Conservation (phyloP, 2,888 invertebrate species). For the Himalopsyche japonica region DNA sequence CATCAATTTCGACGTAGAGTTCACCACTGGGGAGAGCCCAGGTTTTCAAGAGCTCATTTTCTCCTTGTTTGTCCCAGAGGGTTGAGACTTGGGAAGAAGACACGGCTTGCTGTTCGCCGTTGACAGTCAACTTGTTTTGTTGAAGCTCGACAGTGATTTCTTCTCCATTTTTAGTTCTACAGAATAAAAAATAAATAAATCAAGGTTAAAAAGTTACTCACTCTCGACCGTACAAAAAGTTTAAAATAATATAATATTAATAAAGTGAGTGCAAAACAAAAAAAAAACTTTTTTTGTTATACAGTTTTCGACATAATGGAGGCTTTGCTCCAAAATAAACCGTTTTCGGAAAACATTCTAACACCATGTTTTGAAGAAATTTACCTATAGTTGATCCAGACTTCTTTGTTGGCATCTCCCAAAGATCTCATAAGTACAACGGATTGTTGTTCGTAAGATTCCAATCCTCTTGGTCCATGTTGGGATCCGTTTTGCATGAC, state of each 20-base stretch:
- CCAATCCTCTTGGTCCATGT: background rate
- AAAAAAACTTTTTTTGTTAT: too few species aligned
- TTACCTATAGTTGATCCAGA: slow-evolving; percentile 56
- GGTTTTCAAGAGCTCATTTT: slow-evolving; percentile 52
- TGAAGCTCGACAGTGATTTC: slow-evolving; percentile 51
- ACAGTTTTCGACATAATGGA: too few species aligned
- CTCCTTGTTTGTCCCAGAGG: slow-evolving; percentile 43
- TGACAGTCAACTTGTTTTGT: slow-evolving; percentile 51
- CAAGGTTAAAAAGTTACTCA: too few species aligned
- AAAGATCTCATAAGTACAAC: slow-evolving; percentile 42
- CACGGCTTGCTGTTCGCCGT: slow-evolving; percentile 49
- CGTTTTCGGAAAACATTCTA: too few species aligned
- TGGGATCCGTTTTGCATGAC: slow-evolving; percentile 49
- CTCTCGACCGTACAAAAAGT: too few species aligned
- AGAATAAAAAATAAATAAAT: too few species aligned
- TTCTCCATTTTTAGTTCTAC: slow-evolving; percentile 51
- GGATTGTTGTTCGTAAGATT: slow-evolving; percentile 47
- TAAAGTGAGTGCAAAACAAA: too few species aligned
- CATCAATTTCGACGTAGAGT: slow-evolving; percentile 58
- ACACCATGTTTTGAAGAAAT: too few species aligned
- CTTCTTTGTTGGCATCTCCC: slow-evolving; percentile 45
- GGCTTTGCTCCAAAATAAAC: too few species aligned
- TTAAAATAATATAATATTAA: too few species aligned
- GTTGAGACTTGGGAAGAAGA: slow-evolving; percentile 46
- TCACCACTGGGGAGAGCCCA: slow-evolving; percentile 57